Evolutionary conservation across 2,797 vertebrate genomes (phyloP).

Genomic region (Enteromius treurensis): DNA sequence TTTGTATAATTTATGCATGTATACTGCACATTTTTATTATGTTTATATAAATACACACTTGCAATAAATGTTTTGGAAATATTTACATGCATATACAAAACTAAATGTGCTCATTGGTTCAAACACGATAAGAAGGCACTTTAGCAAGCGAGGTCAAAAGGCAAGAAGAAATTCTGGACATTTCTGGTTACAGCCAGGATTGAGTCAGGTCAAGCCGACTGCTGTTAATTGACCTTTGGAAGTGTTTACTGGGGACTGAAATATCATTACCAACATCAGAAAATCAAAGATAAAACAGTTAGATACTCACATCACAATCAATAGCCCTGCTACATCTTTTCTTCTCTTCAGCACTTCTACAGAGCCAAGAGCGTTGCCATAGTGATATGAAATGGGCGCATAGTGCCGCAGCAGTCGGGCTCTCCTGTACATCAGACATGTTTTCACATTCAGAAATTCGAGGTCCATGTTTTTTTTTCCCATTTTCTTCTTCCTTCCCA

Average conservation of each 20-base stretch:
- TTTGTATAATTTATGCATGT: too few species aligned
- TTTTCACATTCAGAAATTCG: slow-evolving; percentile 49
- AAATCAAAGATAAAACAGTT: slow-evolving; percentile 74
- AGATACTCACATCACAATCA: slow-evolving; percentile 74
- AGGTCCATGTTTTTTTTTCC: slow-evolving; percentile 3
- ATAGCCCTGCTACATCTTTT: slow-evolving; percentile 62
- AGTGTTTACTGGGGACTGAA: slow-evolving; percentile 69
- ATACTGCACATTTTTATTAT: too few species aligned
- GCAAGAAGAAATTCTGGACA: slow-evolving; percentile 15
- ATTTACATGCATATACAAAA: neutral
- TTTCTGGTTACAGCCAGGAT: slow-evolving; percentile 27
- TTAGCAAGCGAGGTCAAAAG: slow-evolving; percentile 26
- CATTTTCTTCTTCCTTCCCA: neutral
- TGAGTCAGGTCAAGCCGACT: slow-evolving; percentile 62
- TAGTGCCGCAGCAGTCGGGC: slow-evolving; percentile 64
- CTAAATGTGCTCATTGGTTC: neutral
- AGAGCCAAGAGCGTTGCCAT: slow-evolving; percentile 75
- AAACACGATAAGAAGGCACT: neutral
- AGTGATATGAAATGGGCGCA: slow-evolving; percentile 73
- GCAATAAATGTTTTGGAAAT: too few species aligned
- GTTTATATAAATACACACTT: too few species aligned
- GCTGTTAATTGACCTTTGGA: slow-evolving; percentile 65
- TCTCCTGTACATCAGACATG: slow-evolving; percentile 46
- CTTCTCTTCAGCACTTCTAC: slow-evolving; percentile 59
- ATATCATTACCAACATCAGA: slow-evolving; percentile 71